Conservation (phyloP, 2,797 vertebrate genomes). For the Semaprochilodus insignis region DNA sequence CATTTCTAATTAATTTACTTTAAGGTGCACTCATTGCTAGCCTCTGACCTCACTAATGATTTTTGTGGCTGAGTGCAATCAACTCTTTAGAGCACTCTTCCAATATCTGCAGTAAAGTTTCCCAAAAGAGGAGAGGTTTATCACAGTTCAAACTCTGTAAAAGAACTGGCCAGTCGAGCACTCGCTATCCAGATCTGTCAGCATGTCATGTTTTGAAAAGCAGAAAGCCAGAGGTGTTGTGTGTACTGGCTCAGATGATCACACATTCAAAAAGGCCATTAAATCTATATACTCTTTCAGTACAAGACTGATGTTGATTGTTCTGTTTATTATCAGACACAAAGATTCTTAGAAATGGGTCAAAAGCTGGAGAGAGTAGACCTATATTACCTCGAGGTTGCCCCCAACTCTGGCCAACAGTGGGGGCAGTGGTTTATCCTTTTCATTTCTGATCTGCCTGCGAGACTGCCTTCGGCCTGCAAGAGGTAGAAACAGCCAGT, state of each 20-base stretch:
- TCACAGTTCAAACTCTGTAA: not conserved
- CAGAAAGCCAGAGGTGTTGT: conserved; percentile 27
- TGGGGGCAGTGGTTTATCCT: conserved; percentile 94
- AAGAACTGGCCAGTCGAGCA: not conserved
- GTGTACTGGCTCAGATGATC: conserved; percentile 29
- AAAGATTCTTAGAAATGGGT: not conserved
- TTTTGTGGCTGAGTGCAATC: not conserved
- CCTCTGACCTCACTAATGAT: not conserved
- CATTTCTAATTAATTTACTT: too few species aligned
- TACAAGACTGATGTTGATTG: conserved; percentile 13
- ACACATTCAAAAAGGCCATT: conserved; percentile 34
- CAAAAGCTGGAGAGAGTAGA: conserved; percentile 2
- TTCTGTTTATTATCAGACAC: conserved; percentile 5
- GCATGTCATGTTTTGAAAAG: conserved; percentile 26
- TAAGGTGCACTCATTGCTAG: not conserved
- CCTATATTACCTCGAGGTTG: conserved; percentile 88
- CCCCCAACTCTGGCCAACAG: conserved; percentile 94
- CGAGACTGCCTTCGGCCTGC: conserved; percentile 92
- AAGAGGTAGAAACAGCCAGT: conserved; percentile 17
- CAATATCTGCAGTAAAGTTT: too few species aligned
- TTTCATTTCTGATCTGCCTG: conserved; percentile 93
- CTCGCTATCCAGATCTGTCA: conserved; percentile 26
- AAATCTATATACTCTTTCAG: conserved; percentile 32
- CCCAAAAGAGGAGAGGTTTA: too few species aligned
- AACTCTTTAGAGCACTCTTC: not conserved